Base-by-base conservation (phyloP, 1,140 invertebrate genomes). In the Drosophila mauritiana region DNA sequence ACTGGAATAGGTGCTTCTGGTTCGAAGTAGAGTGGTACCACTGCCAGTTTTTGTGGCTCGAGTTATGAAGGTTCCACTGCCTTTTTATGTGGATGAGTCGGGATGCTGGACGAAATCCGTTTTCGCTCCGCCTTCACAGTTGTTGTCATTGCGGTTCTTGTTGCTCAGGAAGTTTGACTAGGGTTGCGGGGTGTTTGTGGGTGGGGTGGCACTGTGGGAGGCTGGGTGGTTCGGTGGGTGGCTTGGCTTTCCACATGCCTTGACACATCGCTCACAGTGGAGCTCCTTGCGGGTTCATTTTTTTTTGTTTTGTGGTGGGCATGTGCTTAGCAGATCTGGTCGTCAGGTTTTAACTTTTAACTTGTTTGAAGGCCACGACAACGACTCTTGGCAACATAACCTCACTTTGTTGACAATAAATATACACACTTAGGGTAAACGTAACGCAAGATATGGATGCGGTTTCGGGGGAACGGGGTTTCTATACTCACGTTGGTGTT, bases 401-500 rank as follows among this genome's bases (percentile, higher is more conserved):
- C 83, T 88, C 83, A 89, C 83, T 88, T 80, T 43, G 40, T 63
- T 53, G 52, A 39, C 56, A 67, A 77, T 62, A 61, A 53, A 40
- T 37, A 68, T 73, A 52, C 39, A 58, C 22, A 64, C 36, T 80
- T 56, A 83, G 31, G 31, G 31, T 31, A 13, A 13, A 40, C 42
- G 17, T 70, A 67, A 43, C 15, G 20, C 34, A 51, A 25, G 27
- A 52, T 36, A 36, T 36, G 7, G 17, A 45, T 17, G 4, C 39
- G 34, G 45, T 46, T 13, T 36, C 36, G 13, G 34, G 34, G 34
- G 31, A 31, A 31, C 31, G 3, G 53, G 34, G 13, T 7, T 42
- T 43, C 45, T 45, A 20, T 74, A 92, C 97, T 98, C 94, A 98
- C 98, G 97, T 95, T 99, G 98, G 95, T 99, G 98, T 95, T 98